phyloP scores from a whole-genome alignment of 1,140 invertebrate genomes.

The Drosophila murphyi region DNA sequence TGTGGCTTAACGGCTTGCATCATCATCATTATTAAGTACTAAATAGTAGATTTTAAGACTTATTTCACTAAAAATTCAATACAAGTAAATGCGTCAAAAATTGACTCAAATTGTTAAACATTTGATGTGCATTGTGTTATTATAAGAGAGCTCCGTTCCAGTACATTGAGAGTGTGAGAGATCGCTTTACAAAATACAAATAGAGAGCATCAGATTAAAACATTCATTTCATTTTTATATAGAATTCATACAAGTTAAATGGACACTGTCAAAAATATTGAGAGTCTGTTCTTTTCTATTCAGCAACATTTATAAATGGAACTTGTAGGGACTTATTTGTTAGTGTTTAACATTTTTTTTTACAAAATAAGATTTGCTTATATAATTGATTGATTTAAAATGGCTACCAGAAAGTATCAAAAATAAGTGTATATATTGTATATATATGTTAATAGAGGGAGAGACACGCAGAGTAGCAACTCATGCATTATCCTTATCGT shows the following conservation, averaged over 20 bases:
- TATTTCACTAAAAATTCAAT: conserved; percentile 71
- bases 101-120: conserved; percentile 70
- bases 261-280: conserved; percentile 33
- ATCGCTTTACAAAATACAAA: conserved; percentile 35
- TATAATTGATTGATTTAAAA: conserved; percentile 54
- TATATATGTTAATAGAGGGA: conserved; percentile 54
- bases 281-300: conserved; percentile 36
- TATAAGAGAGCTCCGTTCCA: conserved; percentile 16
- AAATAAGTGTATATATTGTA: conserved; percentile 69
- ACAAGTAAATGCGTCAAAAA: conserved; percentile 83
- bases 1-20: conserved; percentile 39
- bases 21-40: conserved; percentile 62
- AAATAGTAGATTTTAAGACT: conserved; percentile 54
- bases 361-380: conserved; percentile 54
- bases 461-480: conserved; percentile 47
- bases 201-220: conserved; percentile 36
- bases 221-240: conserved; percentile 7
- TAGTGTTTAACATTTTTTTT: conserved; percentile 51
- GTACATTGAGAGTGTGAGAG: conserved; percentile 45
- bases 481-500: conserved; percentile 52
- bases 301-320: conserved; percentile 71
- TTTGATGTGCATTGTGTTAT: conserved; percentile 48
- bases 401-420: conserved; percentile 77
- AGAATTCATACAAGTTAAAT: conserved; percentile 39
- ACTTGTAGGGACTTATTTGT: conserved; percentile 59